phyloP scores from a whole-genome alignment of 2,113 vertebrate species.

The Rhodinocichla rosea region DNA sequence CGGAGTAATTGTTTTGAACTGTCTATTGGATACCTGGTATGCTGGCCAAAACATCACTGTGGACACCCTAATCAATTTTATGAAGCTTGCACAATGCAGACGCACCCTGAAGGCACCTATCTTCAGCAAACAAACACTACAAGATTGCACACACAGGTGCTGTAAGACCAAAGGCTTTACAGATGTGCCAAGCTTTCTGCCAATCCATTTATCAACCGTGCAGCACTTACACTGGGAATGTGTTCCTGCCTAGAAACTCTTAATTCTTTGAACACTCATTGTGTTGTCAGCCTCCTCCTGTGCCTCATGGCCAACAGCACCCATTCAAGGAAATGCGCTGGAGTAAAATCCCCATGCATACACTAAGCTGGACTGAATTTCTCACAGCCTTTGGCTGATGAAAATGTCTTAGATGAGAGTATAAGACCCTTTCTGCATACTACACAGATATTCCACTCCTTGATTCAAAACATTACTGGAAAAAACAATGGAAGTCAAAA shows the following conservation, averaged over 20 bases:
- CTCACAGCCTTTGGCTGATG: not conserved
- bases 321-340: fast-evolving
- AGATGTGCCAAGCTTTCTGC: not conserved
- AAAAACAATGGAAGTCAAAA: not conserved
- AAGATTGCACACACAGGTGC: not conserved
- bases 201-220: not conserved
- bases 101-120: not conserved
- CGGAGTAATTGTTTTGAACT: not conserved
- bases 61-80: not conserved
- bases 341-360: not conserved
- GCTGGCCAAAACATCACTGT: not conserved
- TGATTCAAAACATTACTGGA: not conserved
- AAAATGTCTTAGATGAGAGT: not conserved
- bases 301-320: not conserved
- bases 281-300: not conserved
- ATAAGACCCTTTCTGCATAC: not conserved
- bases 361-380: not conserved
- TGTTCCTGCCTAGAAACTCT: not conserved
- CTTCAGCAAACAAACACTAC: not conserved
- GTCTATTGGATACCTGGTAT: not conserved
- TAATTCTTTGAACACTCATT: not conserved
- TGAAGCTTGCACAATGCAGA: not conserved
- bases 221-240: not conserved
- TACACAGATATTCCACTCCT: not conserved
- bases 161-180: not conserved